These are phyloP conservation scores for Dyspetes luteomarginatus DNA, from an alignment of 2,888 invertebrate species.

Conservation along the genomic window DNA sequence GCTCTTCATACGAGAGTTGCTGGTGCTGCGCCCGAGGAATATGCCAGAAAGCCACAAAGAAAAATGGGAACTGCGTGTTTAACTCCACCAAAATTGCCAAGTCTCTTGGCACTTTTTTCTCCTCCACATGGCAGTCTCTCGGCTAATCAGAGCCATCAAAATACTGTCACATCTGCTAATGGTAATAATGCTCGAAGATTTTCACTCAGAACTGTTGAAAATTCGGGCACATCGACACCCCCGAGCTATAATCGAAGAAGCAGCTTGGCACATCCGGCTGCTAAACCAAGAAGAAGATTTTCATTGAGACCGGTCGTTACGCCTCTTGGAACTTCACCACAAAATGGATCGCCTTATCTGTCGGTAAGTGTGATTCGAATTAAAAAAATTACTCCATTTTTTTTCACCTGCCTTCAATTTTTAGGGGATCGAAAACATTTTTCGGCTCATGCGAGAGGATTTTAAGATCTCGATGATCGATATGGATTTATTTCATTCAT, in stretches of 20 bases:
- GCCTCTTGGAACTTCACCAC: slow-evolving; percentile 72
- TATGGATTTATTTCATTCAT: no score
- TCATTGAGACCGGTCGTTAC: slow-evolving; percentile 79
- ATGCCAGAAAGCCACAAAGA: slow-evolving; percentile 81
- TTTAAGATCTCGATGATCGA: no score
- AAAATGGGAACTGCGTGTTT: slow-evolving; percentile 85
- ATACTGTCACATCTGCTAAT: slow-evolving; percentile 70
- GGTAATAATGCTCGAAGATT: slow-evolving; percentile 69
- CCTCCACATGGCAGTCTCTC: slow-evolving; percentile 71
- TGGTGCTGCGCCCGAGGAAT: slow-evolving; percentile 80
- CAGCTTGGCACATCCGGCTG: slow-evolving; percentile 69
- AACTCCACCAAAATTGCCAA: slow-evolving; percentile 84
- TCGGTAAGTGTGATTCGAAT: slow-evolving; percentile 66
- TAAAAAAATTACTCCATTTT: no score
- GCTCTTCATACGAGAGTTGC: slow-evolving; percentile 86
- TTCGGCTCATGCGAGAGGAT: no score
- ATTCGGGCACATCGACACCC: slow-evolving; percentile 70
- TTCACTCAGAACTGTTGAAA: slow-evolving; percentile 75
- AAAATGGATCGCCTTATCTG: slow-evolving; percentile 71
- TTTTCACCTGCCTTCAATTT: no score
- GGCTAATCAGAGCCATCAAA: slow-evolving; percentile 75
- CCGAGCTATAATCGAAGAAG: slow-evolving; percentile 70
- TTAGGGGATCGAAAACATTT: no score
- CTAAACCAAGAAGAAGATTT: slow-evolving; percentile 75
- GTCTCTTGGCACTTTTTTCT: slow-evolving; percentile 84